Conservation (phyloP, 1,140 invertebrate genomes). For the Stegodyphus dumicola region DNA sequence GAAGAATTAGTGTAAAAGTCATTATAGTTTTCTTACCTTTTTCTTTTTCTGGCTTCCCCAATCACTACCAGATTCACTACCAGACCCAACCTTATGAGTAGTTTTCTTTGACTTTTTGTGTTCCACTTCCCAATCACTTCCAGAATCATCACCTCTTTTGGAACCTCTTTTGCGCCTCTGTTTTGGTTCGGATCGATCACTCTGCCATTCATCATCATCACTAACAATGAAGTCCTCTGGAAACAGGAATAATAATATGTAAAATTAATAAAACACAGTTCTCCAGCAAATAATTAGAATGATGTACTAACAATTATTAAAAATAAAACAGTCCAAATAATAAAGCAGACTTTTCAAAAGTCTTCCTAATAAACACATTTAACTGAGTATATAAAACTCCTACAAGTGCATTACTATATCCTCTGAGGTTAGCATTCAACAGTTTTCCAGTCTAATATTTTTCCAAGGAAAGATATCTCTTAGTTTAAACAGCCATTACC, state of each 20-base stretch:
- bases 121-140: slow-evolving; percentile 64
- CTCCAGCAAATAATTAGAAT: not conserved
- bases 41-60: slow-evolving; percentile 44
- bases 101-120: slow-evolving; percentile 52
- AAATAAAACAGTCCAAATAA: no score
- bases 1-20: no score
- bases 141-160: slow-evolving; percentile 56
- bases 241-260: not conserved
- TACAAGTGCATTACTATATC: no score
- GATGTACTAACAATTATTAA: no score
- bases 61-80: slow-evolving; percentile 63
- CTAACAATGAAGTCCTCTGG: slow-evolving; percentile 60
- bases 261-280: not conserved
- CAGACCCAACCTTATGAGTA: slow-evolving; percentile 44
- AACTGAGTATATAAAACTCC: no score
- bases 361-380: no score
- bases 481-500: no score
- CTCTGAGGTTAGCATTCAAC: no score
- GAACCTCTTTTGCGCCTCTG: slow-evolving; percentile 35
- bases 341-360: no score
- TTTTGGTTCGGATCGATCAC: slow-evolving; percentile 21
- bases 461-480: no score
- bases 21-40: not conserved
- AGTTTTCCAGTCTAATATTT: no score
- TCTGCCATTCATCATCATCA: slow-evolving; percentile 62